These are phyloP conservation scores for Scopus umbretta DNA, from an alignment of 2,113 vertebrate species.

Conservation along the genomic window DNA sequence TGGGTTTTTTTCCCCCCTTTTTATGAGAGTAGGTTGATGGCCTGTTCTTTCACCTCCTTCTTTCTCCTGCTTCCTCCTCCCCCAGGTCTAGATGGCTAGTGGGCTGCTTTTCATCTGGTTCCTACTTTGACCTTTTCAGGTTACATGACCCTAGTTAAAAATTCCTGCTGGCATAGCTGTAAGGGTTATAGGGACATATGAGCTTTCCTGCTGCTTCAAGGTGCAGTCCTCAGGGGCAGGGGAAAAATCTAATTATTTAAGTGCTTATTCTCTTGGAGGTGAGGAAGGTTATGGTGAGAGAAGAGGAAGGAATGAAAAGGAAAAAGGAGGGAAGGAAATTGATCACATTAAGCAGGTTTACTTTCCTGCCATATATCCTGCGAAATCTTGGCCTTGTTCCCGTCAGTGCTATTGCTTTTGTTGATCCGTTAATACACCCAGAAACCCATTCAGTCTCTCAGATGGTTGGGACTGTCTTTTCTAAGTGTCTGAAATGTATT, in stretches of 20 bases:
- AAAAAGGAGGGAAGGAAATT: constrained; percentile 47
- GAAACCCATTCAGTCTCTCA: not conserved
- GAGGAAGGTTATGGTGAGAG: constrained; percentile 17
- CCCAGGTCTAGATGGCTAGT: constrained; percentile 14
- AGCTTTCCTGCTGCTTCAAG: constrained; percentile 60
- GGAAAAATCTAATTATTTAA: constrained; percentile 47
- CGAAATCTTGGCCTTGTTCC: not conserved
- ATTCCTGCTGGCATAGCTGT: constrained; percentile 38
- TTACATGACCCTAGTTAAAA: constrained; percentile 54
- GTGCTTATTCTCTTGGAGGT: constrained; percentile 12
- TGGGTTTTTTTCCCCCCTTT: not conserved
- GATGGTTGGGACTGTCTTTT: not conserved
- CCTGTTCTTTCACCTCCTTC: constrained; percentile 8
- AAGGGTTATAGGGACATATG: constrained; percentile 1
- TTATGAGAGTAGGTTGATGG: constrained; percentile 26
- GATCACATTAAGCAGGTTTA: constrained; percentile 30
- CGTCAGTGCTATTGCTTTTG: not conserved
- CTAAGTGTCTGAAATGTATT: not conserved
- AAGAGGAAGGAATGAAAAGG: constrained; percentile 46
- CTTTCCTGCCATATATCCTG: not conserved
- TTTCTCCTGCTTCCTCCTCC: constrained; percentile 14
- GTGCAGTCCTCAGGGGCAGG: constrained; percentile 19
- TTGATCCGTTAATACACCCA: not conserved
- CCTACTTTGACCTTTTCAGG: constrained; percentile 49
- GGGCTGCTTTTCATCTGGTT: constrained; percentile 51